Evolutionary conservation across 2,797 vertebrate species (phyloP).

Genomic region (Chelon auratus): DNA sequence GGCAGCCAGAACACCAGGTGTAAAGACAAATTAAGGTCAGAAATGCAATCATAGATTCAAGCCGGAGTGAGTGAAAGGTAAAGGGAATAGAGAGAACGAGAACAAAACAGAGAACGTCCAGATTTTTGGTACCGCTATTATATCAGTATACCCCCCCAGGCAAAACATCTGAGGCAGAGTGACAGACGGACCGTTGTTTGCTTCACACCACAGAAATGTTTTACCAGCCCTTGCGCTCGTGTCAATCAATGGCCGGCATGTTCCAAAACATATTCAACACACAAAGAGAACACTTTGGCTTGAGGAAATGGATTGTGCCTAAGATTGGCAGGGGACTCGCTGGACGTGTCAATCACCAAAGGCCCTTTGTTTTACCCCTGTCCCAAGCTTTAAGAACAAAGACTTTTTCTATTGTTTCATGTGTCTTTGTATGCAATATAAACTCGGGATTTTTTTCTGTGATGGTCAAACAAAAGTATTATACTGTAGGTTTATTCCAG

Average conservation of each 20-base stretch:
- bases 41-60: slow-evolving; percentile 18
- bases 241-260: slow-evolving; percentile 88
- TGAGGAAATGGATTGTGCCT: slow-evolving; percentile 81
- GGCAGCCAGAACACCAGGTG: slow-evolving; percentile 1
- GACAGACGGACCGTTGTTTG: slow-evolving; percentile 85
- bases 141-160: slow-evolving; percentile 79
- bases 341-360: slow-evolving; percentile 76
- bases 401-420: slow-evolving; percentile 46
- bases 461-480: slow-evolving; percentile 38
- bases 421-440: slow-evolving; percentile 36
- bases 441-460: slow-evolving; percentile 11
- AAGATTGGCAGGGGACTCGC: slow-evolving; percentile 77
- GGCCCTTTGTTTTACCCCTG: slow-evolving; percentile 67
- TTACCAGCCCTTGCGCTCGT: slow-evolving; percentile 85
- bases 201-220: slow-evolving; percentile 84
- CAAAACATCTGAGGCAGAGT: slow-evolving; percentile 82
- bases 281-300: slow-evolving; percentile 87
- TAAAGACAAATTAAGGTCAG: slow-evolving; percentile 20
- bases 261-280: slow-evolving; percentile 88
- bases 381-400: slow-evolving; percentile 55
- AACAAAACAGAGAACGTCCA: slow-evolving; percentile 59
- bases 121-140: slow-evolving; percentile 69
- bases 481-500: slow-evolving; percentile 16
- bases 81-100: slow-evolving; percentile 62
- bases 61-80: background rate